Evolutionary conservation across 2,113 vertebrate species (phyloP).

Genomic region (Bufo bufo): DNA sequence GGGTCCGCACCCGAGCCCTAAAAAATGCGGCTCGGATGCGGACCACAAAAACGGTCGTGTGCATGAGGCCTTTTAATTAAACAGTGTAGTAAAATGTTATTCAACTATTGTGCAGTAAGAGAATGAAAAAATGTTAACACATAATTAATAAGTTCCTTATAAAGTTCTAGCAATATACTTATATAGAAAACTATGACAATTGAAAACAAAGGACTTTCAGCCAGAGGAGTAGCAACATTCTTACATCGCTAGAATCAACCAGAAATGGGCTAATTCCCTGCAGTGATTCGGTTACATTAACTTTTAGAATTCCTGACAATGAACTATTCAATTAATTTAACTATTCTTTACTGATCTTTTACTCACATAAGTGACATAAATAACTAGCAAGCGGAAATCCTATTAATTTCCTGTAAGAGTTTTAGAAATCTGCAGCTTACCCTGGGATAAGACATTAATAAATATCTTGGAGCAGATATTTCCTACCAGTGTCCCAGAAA

Average conservation of each 20-base stretch:
- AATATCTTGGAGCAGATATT: constrained; percentile 54
- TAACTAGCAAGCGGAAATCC: constrained; percentile 51
- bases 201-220: background rate
- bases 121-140: background rate
- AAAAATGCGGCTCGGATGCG: no score
- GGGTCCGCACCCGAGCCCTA: no score
- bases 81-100: no score
- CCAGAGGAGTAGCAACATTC: background rate
- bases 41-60: no score
- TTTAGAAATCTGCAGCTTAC: constrained; percentile 54
- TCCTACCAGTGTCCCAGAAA: constrained; percentile 50
- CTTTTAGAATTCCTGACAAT: constrained; percentile 26
- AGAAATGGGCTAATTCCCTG: background rate
- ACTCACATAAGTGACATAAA: constrained; percentile 55
- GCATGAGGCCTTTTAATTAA: no score
- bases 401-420: constrained; percentile 58
- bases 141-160: background rate
- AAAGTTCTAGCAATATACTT: background rate
- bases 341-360: constrained; percentile 37
- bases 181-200: background rate
- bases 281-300: constrained; percentile 17
- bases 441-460: constrained; percentile 55
- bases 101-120: no score
- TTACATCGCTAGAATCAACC: background rate
- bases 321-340: constrained; percentile 42